Evolutionary conservation across 2,113 vertebrate genomes (phyloP).

Genomic region (Genyomyrus donnyi): DNA sequence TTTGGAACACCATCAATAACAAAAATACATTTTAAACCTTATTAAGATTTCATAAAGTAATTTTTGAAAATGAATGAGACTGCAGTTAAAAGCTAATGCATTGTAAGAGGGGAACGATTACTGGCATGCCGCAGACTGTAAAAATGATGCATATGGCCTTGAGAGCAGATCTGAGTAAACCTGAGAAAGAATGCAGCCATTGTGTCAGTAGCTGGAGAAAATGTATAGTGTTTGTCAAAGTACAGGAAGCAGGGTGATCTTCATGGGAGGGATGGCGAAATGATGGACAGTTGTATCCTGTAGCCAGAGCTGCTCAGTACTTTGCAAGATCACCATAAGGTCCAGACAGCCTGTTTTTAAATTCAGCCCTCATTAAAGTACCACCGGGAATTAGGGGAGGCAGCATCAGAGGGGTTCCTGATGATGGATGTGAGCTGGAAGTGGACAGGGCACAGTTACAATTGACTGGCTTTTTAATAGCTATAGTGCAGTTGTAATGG

Average conservation of each 20-base stretch:
- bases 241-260: not conserved
- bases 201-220: not conserved
- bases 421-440: constrained; percentile 68
- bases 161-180: not conserved
- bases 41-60: not conserved
- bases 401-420: constrained; percentile 33
- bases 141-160: no score
- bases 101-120: not conserved
- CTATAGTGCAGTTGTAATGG: constrained; percentile 47
- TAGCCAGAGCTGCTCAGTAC: constrained; percentile 35
- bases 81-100: not conserved
- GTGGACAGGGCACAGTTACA: constrained; percentile 60
- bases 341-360: constrained; percentile 52
- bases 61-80: not conserved
- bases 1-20: not conserved
- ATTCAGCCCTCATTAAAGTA: constrained; percentile 60
- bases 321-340: constrained; percentile 57
- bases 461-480: constrained; percentile 57
- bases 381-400: constrained; percentile 45
- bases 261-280: not conserved
- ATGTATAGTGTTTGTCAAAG: not conserved
- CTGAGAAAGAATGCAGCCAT: not conserved
- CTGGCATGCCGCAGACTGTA: not conserved
- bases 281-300: constrained; percentile 53
- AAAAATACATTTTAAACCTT: not conserved